phyloP scores from a whole-genome alignment of 2,888 invertebrate species.

The Eledona agricola region DNA sequence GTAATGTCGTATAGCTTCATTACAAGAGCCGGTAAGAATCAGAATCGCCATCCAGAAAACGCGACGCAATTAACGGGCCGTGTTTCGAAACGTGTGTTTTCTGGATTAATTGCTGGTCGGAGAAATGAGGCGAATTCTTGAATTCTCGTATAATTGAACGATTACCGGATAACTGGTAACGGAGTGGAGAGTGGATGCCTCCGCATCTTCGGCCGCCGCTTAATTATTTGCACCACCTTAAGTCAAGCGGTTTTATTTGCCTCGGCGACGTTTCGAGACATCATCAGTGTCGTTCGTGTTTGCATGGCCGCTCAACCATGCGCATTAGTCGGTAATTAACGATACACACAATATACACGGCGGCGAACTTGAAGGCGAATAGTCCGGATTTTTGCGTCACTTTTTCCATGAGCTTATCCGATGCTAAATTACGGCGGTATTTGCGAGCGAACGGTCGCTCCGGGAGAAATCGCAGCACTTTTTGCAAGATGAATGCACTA shows the following conservation, averaged over 20 bases:
- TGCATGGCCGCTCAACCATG: conserved; percentile 19
- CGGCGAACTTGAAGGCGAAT: conserved; percentile 19
- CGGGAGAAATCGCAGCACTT: too few relatives aligned
- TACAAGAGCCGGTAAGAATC: conserved; percentile 49
- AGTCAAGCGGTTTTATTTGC: too few relatives aligned
- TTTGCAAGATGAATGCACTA: too few relatives aligned
- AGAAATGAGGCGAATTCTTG: too few relatives aligned
- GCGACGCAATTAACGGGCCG: conserved; percentile 9
- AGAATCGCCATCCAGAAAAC: conserved; percentile 35
- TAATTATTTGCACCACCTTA: conserved; percentile 2
- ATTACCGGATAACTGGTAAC: not conserved
- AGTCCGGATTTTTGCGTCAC: conserved; percentile 5
- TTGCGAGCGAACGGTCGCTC: too few relatives aligned
- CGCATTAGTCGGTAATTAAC: conserved; percentile 21
- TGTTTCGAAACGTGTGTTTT: conserved; percentile 20
- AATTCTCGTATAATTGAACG: conserved; percentile 17
- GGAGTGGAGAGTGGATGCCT: not conserved
- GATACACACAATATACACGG: conserved; percentile 24
- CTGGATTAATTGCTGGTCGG: conserved; percentile 13
- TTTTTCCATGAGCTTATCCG: conserved; percentile 7
- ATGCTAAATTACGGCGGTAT: conserved; percentile 16
- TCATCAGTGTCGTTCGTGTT: conserved; percentile 14
- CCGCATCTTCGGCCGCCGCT: conserved; percentile 2
- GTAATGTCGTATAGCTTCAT: conserved; percentile 60
- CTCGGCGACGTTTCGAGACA: conserved; percentile 4